phyloP scores from a whole-genome alignment of 2,113 vertebrate genomes.

The Perccottus glenii region DNA sequence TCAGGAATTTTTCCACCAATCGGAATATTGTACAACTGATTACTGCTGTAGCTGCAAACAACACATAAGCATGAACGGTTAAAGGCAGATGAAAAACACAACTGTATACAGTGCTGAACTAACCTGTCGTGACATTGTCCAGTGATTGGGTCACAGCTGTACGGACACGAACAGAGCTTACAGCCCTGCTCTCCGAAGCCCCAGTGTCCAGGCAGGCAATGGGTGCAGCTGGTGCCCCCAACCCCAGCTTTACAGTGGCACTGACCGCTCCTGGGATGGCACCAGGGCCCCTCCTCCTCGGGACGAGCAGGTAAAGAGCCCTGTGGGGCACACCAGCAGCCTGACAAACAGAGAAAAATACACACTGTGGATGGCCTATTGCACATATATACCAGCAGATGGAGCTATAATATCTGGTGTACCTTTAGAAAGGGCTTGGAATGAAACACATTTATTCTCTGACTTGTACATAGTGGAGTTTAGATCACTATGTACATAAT shows the following conservation, averaged over 20 bases:
- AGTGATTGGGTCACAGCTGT: conserved; percentile 80
- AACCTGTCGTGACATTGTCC: conserved; percentile 84
- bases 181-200: conserved; percentile 85
- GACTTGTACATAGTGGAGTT: background rate
- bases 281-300: conserved; percentile 70
- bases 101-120: background rate
- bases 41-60: conserved; percentile 70
- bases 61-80: background rate
- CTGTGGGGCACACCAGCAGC: conserved; percentile 83
- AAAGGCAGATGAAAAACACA: background rate
- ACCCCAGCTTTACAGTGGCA: conserved; percentile 87
- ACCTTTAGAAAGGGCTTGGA: background rate
- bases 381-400: conserved; percentile 32
- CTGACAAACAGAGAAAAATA: conserved; percentile 58
- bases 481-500: background rate
- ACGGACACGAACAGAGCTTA: conserved; percentile 81
- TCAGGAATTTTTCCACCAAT: conserved; percentile 84
- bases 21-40: conserved; percentile 81
- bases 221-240: conserved; percentile 79
- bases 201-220: conserved; percentile 87
- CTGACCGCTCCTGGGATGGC: conserved; percentile 87
- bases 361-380: background rate
- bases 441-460: background rate
- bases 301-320: conserved; percentile 76
- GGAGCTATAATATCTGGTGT: conserved; percentile 12